A percentile compares a stretch with the other conserved stretches of the same genome.
These are phyloP conservation scores for Myotis lucifugus DNA, from an alignment of 2,113 vertebrate genomes.

Conservation along the genomic window DNA sequence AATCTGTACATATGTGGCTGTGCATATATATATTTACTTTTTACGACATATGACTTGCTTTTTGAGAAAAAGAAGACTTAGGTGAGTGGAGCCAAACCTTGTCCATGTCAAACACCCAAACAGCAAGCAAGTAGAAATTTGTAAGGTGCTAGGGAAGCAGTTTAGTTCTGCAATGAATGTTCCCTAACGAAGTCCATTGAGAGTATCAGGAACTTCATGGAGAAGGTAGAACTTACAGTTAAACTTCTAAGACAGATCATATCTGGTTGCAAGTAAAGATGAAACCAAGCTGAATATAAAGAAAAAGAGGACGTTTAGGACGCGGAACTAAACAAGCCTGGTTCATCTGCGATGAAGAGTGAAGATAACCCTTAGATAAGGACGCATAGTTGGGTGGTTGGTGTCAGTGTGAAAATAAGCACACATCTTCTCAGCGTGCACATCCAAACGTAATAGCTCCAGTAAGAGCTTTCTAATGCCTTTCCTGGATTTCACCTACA, in stretches of 20 bases:
- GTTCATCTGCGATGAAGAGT: neutral
- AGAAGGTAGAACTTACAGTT: neutral
- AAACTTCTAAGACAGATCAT: neutral
- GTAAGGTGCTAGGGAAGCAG: neutral
- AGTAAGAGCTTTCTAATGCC: neutral
- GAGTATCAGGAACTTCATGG: neutral
- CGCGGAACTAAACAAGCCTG: neutral
- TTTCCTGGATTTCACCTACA: neutral
- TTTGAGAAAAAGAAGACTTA: neutral
- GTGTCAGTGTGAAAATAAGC: neutral
- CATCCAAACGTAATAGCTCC: neutral
- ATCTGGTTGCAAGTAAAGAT: neutral
- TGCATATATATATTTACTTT: neutral
- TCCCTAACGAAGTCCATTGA: neutral
- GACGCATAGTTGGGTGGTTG: neutral
- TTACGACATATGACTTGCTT: neutral
- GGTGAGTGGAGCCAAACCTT: neutral
- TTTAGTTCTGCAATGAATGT: neutral
- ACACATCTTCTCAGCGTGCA: neutral
- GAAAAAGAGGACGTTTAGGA: neutral
- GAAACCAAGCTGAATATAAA: neutral
- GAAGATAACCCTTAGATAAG: neutral
- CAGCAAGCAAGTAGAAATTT: neutral
- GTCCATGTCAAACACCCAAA: neutral
- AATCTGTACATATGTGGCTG: neutral